Conservation (phyloP, 1,140 invertebrate genomes). For the Babylonia areolata region DNA sequence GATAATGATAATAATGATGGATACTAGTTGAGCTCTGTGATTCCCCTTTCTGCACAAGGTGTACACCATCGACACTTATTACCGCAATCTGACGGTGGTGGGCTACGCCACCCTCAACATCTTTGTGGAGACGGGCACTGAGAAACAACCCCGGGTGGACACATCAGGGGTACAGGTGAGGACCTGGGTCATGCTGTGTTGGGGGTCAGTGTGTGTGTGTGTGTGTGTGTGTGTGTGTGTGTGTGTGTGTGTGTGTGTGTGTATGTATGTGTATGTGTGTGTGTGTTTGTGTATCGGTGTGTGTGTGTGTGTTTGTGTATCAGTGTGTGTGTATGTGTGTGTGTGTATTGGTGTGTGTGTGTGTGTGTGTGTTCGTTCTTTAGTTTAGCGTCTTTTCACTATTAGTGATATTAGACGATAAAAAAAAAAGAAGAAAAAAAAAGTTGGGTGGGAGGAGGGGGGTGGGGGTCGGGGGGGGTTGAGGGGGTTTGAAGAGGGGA, state of each 20-base stretch:
- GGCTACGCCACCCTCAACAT: slow-evolving; percentile 73
- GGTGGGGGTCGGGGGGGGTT: too few species aligned
- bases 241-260: too few species aligned
- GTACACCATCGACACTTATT: slow-evolving; percentile 70
- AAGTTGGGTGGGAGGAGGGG: too few species aligned
- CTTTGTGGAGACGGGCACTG: slow-evolving; percentile 73
- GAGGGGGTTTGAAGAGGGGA: too few species aligned
- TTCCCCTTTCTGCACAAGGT: too few species aligned
- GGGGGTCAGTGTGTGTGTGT: not conserved
- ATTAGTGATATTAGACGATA: too few species aligned
- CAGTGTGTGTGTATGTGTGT: not conserved
- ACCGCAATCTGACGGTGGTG: slow-evolving; percentile 68
- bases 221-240: not conserved
- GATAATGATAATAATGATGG: too few species aligned
- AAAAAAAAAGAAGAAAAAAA: too few species aligned
- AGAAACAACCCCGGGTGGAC: slow-evolving; percentile 69
- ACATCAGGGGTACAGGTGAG: slow-evolving; percentile 65
- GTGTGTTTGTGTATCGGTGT: not conserved
- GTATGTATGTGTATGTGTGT: not conserved
- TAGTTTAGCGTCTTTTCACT: too few species aligned
- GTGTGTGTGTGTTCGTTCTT: too few species aligned
- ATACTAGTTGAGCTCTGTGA: too few species aligned
- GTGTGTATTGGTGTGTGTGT: not conserved
- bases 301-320: not conserved
- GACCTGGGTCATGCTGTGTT: not conserved